Percentiles rank a stretch among this genome's conserved stretches.
Conservation (phyloP, 1,140 invertebrate genomes). For the Bombus confusus region DNA sequence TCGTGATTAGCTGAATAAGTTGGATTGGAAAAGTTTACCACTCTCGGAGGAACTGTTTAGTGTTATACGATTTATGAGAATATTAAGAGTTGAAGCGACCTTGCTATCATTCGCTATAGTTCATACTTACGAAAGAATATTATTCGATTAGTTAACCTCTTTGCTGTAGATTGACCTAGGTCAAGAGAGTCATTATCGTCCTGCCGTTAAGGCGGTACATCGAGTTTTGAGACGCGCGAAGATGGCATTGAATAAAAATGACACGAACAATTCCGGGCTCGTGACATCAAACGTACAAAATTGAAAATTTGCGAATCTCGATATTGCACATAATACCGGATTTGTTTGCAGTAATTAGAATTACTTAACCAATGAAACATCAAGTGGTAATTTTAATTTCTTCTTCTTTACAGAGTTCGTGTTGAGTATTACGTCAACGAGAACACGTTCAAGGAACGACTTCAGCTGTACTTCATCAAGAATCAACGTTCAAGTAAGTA, state of each 20-base stretch:
- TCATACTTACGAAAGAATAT: not conserved
- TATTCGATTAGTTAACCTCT: not conserved
- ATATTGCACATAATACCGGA: not conserved
- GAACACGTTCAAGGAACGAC: slow-evolving; percentile 98
- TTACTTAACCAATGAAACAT: not conserved
- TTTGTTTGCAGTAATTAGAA: not conserved
- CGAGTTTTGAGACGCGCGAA: not conserved
- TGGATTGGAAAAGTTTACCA: not conserved
- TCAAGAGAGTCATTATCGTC: no score
- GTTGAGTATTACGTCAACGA: slow-evolving; percentile 99
- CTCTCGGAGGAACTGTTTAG: not conserved
- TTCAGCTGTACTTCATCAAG: slow-evolving; percentile 99
- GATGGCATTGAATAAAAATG: no score
- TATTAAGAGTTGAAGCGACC: fast-evolving
- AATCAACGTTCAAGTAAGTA: slow-evolving; percentile 99
- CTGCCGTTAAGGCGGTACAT: no score
- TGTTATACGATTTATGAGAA: not conserved
- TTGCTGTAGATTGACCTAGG: not conserved
- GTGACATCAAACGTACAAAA: no score
- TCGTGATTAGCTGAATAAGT: slow-evolving; percentile 7
- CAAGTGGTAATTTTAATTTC: slow-evolving; percentile 11
- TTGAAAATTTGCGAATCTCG: not conserved
- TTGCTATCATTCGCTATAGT: not conserved
- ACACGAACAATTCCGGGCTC: not conserved
- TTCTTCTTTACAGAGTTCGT: slow-evolving; percentile 92